Evolutionary conservation across 1,140 invertebrate genomes (phyloP).

Genomic region (Camponotus pennsylvanicus): DNA sequence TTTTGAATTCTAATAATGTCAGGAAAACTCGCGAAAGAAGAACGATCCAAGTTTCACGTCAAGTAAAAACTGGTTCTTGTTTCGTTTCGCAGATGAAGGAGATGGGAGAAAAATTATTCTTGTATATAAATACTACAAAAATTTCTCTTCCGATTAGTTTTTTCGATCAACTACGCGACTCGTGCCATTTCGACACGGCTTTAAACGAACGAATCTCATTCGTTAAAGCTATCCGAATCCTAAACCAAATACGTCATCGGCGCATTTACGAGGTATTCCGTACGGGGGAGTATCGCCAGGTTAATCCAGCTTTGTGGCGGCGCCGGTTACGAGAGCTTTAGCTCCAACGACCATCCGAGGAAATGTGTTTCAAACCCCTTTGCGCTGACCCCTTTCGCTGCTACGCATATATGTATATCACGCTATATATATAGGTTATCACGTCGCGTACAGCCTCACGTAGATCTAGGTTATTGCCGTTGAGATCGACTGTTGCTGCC

Average conservation of each 20-base stretch:
- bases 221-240: slow-evolving; percentile 45
- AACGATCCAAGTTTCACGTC: too few species aligned
- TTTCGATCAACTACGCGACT: too few species aligned
- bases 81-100: background rate
- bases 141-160: too few species aligned
- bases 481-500: slow-evolving; percentile 72
- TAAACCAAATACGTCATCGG: slow-evolving; percentile 32
- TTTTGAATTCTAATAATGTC: background rate
- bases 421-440: slow-evolving; percentile 63
- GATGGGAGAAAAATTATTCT: too few species aligned
- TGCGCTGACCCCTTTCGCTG: slow-evolving; percentile 52
- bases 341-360: slow-evolving; percentile 40
- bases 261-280: slow-evolving; percentile 64
- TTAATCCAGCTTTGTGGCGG: slow-evolving; percentile 71
- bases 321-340: slow-evolving; percentile 56
- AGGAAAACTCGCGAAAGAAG: background rate
- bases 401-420: background rate
- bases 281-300: slow-evolving; percentile 67
- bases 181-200: background rate
- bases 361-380: slow-evolving; percentile 64
- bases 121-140: too few species aligned
- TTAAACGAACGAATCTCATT: background rate
- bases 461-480: slow-evolving; percentile 74
- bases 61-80: background rate
- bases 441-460: slow-evolving; percentile 45